These are phyloP conservation scores for Atrina japonica DNA, from an alignment of 2,888 invertebrate species.

Conservation along the genomic window DNA sequence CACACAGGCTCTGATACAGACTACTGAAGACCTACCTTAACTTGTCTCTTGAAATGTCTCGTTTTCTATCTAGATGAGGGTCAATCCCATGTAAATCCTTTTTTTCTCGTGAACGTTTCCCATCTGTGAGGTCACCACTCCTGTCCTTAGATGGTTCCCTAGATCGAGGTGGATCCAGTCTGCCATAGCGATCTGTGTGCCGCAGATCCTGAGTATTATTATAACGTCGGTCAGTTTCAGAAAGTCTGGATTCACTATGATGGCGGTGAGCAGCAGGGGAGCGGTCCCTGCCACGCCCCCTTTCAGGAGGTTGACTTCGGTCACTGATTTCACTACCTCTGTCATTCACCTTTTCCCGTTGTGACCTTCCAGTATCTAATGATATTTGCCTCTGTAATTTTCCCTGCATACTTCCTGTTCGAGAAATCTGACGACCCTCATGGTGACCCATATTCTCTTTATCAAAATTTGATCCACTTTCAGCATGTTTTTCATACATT, in stretches of 20 bases:
- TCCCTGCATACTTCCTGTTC: conserved; percentile 71
- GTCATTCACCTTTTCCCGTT: conserved; percentile 41
- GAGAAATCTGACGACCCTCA: conserved; percentile 53
- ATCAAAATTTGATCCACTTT: conserved; percentile 73
- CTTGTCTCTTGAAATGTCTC: conserved; percentile 22
- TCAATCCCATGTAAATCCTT: conserved; percentile 47
- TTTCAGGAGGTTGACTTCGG: conserved; percentile 58
- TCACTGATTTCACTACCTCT: conserved; percentile 56
- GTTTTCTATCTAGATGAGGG: conserved; percentile 46
- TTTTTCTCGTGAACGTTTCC: conserved; percentile 43
- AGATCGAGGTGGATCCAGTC: conserved; percentile 40
- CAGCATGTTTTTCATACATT: conserved; percentile 63
- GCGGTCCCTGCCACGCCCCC: conserved; percentile 68
- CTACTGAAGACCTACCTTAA: conserved; percentile 2
- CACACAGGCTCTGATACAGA: too few relatives aligned
- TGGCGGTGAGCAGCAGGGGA: conserved; percentile 67
- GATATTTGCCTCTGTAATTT: conserved; percentile 76
- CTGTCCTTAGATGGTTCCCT: conserved; percentile 50
- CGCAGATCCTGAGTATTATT: conserved; percentile 57
- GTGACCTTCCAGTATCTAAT: conserved; percentile 63
- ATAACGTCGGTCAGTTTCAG: conserved; percentile 68
- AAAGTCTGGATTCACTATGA: conserved; percentile 69
- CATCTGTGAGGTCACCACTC: conserved; percentile 31
- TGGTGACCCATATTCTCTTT: conserved; percentile 73
- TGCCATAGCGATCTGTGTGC: conserved; percentile 58